These are phyloP conservation scores for Helarctos malayanus DNA, from an alignment of 2,797 vertebrate genomes.

Conservation along the genomic window DNA sequence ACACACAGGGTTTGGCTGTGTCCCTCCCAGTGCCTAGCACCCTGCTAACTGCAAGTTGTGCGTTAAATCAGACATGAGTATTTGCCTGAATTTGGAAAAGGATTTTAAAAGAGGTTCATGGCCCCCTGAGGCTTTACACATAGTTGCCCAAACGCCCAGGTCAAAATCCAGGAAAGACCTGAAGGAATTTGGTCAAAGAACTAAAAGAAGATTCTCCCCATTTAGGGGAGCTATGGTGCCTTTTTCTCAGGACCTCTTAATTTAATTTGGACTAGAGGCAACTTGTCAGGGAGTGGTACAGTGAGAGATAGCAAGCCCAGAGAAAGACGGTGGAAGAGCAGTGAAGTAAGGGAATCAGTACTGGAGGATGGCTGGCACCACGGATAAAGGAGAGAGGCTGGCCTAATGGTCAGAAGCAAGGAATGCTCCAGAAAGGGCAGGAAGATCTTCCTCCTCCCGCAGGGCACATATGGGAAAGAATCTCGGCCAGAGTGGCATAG, in stretches of 20 bases:
- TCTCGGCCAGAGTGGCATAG: neutral
- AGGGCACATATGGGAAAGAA: neutral
- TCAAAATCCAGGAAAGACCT: neutral
- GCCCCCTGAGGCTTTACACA: neutral
- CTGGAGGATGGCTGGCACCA: neutral
- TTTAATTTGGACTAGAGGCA: neutral
- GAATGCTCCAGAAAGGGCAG: neutral
- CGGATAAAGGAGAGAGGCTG: neutral
- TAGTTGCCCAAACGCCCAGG: neutral
- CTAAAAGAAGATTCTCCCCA: neutral
- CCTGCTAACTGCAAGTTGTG: neutral
- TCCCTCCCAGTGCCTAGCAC: neutral
- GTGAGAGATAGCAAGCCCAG: neutral
- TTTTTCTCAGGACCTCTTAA: slow-evolving; percentile 19
- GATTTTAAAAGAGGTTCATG: neutral
- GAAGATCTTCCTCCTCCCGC: neutral
- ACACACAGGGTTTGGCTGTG: neutral
- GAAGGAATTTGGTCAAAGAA: neutral
- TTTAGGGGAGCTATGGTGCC: neutral
- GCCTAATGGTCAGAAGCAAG: neutral
- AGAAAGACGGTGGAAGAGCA: neutral
- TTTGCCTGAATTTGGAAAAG: neutral
- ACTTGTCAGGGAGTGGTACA: rapidly evolving
- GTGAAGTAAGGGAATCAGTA: too few species aligned
- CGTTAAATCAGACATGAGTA: neutral